Evolutionary conservation across 2,797 vertebrate genomes (phyloP).

Genomic region (Peromyscus attwateri): DNA sequence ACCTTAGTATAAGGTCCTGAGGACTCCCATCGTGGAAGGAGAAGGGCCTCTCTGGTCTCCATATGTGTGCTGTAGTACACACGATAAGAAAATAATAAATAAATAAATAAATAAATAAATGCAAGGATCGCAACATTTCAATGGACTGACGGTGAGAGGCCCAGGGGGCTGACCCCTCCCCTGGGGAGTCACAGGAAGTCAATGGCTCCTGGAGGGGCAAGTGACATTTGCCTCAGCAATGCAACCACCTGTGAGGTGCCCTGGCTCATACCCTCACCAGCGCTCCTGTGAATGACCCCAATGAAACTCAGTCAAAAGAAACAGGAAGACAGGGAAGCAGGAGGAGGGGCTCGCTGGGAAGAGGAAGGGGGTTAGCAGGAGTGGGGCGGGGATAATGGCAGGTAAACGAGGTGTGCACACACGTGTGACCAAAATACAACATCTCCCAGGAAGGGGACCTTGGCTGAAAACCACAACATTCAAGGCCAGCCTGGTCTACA

Average conservation of each 20-base stretch:
- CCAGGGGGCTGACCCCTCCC: not conserved
- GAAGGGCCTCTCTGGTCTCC: not conserved
- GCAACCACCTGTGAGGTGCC: not conserved
- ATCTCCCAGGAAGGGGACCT: not conserved
- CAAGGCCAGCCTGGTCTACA: not conserved
- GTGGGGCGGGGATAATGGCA: not conserved
- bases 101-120: not conserved
- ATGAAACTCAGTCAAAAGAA: not conserved
- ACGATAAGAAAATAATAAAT: not conserved
- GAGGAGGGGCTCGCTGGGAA: too few species aligned
- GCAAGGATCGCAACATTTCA: not conserved
- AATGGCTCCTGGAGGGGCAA: not conserved
- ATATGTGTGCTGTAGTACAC: not conserved
- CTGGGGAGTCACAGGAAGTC: not conserved
- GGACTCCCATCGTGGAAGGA: not conserved
- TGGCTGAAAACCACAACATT: not conserved
- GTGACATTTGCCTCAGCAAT: not conserved
- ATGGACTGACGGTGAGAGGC: not conserved
- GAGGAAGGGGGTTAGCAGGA: not conserved
- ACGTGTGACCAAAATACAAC: not conserved
- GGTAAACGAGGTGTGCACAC: not conserved
- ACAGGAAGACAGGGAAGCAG: not conserved
- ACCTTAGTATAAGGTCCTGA: not conserved
- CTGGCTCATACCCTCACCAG: not conserved
- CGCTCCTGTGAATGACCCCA: not conserved